Evolutionary conservation across 2,113 vertebrate genomes (phyloP).

Genomic region (Sinosuthora webbiana): DNA sequence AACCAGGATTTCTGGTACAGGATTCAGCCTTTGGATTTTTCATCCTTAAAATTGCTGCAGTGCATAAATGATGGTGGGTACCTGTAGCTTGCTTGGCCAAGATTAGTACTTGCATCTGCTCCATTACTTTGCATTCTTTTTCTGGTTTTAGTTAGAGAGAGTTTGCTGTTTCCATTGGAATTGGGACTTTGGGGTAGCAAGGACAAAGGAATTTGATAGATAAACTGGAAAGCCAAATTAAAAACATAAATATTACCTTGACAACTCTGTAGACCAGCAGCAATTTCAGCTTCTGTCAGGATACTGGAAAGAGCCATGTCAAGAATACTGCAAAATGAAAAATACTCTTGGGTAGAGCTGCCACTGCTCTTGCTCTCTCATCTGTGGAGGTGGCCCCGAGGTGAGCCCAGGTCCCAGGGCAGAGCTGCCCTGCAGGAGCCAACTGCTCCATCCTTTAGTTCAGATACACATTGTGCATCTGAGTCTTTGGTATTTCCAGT

Average conservation of each 20-base stretch:
- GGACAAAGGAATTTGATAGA: neutral
- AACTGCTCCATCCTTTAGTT: neutral
- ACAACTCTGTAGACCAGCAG: conserved; percentile 79
- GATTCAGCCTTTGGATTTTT: neutral
- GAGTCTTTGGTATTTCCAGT: neutral
- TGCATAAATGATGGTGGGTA: neutral
- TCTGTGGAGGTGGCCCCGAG: neutral
- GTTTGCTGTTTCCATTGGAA: neutral
- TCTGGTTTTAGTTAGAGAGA: neutral
- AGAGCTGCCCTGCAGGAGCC: neutral
- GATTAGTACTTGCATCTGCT: neutral
- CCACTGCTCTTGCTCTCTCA: neutral
- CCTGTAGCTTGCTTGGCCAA: neutral
- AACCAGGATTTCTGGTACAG: neutral
- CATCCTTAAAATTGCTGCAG: neutral
- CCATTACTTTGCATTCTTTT: neutral
- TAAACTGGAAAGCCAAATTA: neutral
- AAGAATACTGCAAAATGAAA: conserved; percentile 47
- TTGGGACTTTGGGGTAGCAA: neutral
- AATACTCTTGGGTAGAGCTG: neutral
- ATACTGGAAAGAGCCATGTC: conserved; percentile 76
- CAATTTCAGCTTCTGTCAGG: conserved; percentile 78
- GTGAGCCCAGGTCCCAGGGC: neutral
- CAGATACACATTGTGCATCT: neutral
- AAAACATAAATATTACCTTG: conserved; percentile 66